Conservation (phyloP, 1,140 invertebrate species). For the Gerris buenoi region DNA sequence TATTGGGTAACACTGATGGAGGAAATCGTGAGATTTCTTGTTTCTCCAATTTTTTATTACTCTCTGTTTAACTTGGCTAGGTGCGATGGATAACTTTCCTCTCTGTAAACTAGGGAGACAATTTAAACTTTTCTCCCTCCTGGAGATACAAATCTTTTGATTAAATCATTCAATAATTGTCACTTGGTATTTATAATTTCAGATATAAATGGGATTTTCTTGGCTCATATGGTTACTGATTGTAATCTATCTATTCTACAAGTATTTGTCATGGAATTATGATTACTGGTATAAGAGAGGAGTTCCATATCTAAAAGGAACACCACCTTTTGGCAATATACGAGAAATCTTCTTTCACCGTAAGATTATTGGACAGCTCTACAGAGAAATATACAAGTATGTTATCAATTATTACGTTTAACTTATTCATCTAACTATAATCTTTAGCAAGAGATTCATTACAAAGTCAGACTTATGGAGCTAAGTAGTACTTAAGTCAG, state of each 20-base stretch:
- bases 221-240: neutral
- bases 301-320: conserved; percentile 29
- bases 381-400: conserved; percentile 11
- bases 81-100: too few species aligned
- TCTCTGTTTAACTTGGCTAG: too few species aligned
- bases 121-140: too few species aligned
- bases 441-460: neutral
- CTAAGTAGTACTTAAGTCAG: conserved; percentile 15
- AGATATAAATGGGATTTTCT: neutral
- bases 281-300: conserved; percentile 32
- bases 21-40: too few species aligned
- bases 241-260: neutral
- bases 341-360: conserved; percentile 13
- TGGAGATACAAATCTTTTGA: too few species aligned
- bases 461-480: neutral
- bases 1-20: too few species aligned
- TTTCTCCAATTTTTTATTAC: too few species aligned
- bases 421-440: neutral
- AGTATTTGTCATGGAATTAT: conserved; percentile 11
- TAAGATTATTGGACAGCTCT: conserved; percentile 15
- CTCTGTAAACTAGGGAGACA: too few species aligned
- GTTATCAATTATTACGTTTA: conserved; percentile 1
- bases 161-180: too few species aligned
- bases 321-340: conserved; percentile 28
- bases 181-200: too few species aligned